Percentiles rank a stretch among this genome's conserved stretches.
Evolutionary conservation across 2,113 vertebrate genomes (phyloP).

Genomic region (Columba livia): DNA sequence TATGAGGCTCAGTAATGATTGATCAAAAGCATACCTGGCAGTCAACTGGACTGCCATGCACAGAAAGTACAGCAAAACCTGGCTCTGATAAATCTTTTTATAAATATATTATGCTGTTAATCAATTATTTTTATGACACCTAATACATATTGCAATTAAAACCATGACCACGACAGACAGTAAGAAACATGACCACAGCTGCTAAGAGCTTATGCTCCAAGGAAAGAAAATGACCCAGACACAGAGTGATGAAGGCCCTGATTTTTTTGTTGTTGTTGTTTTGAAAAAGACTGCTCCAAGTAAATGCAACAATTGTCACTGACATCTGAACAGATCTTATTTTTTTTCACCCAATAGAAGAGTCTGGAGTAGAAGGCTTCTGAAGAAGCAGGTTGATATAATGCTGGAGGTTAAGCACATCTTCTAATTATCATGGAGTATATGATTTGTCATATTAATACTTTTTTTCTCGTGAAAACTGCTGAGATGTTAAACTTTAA

Average conservation of each 20-base stretch:
- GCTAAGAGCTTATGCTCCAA: not conserved
- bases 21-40: not conserved
- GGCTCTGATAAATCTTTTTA: not conserved
- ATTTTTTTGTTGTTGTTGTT: not conserved
- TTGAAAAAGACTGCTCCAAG: not conserved
- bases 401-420: not conserved
- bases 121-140: not conserved
- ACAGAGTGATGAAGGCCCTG: not conserved
- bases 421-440: not conserved
- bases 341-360: not conserved
- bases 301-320: not conserved
- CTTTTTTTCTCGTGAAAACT: not conserved
- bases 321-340: not conserved
- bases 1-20: not conserved
- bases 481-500: slow-evolving; percentile 23
- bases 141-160: not conserved
- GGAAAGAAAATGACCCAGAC: not conserved
- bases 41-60: not conserved
- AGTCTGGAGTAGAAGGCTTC: not conserved
- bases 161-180: not conserved
- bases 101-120: not conserved
- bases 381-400: not conserved
- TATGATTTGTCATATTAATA: not conserved
- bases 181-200: not conserved
- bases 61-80: not conserved